phyloP scores from a whole-genome alignment of 2,888 invertebrate species.

The Thumatha senex region DNA sequence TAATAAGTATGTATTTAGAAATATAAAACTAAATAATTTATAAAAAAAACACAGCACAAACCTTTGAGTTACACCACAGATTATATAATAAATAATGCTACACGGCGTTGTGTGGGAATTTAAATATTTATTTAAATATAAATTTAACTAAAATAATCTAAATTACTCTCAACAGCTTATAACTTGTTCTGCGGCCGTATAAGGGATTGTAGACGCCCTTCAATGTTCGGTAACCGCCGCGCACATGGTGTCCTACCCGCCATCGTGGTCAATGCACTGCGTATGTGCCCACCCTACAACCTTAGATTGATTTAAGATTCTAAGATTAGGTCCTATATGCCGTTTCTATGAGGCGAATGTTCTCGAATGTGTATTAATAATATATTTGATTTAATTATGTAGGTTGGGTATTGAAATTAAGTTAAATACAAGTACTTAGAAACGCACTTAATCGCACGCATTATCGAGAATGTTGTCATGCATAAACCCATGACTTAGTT shows the following conservation, averaged over 20 bases:
- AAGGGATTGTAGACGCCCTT: slow-evolving; percentile 81
- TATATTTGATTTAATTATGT: slow-evolving; percentile 21
- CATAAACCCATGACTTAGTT: too few species aligned
- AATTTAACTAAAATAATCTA: too few species aligned
- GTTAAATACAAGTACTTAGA: slow-evolving; percentile 13
- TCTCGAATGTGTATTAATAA: slow-evolving; percentile 20
- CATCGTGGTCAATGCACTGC: slow-evolving; percentile 37
- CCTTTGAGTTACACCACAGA: too few species aligned
- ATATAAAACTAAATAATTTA: too few species aligned
- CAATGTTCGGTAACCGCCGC: slow-evolving; percentile 57
- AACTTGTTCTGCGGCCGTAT: slow-evolving; percentile 30
- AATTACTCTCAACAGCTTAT: background rate
- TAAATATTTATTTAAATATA: too few species aligned
- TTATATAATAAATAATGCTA: too few species aligned
- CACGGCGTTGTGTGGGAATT: too few species aligned
- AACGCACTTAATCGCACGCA: too few species aligned
- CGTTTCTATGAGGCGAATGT: slow-evolving; percentile 20
- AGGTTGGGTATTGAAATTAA: slow-evolving; percentile 24
- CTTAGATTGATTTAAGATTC: slow-evolving; percentile 3
- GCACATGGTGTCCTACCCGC: slow-evolving; percentile 39
- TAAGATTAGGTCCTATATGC: slow-evolving; percentile 10
- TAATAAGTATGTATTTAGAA: too few species aligned
- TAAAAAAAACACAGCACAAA: too few species aligned
- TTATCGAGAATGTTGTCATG: too few species aligned
- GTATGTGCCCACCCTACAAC: slow-evolving; percentile 22